phyloP scores from a whole-genome alignment of 1,140 invertebrate genomes.

The Eumaeus atala region DNA sequence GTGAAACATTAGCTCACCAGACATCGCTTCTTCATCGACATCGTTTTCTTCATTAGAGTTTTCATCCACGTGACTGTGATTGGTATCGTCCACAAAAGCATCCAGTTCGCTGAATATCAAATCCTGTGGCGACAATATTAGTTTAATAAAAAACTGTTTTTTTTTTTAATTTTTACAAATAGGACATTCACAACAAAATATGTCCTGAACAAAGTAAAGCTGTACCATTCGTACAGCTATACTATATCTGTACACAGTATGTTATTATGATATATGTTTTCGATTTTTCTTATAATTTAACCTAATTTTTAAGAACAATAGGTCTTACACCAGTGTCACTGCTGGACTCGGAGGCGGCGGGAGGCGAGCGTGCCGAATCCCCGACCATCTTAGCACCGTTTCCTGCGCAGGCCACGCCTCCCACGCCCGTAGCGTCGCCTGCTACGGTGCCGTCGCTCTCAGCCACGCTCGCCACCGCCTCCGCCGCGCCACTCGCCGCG shows the following conservation, averaged over 20 bases:
- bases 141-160: neutral
- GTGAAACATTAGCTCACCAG: slow-evolving; percentile 70
- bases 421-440: slow-evolving; percentile 25
- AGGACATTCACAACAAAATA: too few relatives aligned
- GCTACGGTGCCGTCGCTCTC: slow-evolving; percentile 28
- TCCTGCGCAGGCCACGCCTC: slow-evolving; percentile 6
- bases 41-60: slow-evolving; percentile 87
- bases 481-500: slow-evolving; percentile 9
- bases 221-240: too few relatives aligned
- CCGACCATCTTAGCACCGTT: neutral
- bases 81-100: slow-evolving; percentile 76
- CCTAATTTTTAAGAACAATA: too few relatives aligned
- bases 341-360: slow-evolving; percentile 49
- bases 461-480: slow-evolving; percentile 11
- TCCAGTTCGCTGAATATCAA: slow-evolving; percentile 80
- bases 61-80: slow-evolving; percentile 58
- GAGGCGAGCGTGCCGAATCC: slow-evolving; percentile 15
- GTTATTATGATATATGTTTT: too few relatives aligned
- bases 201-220: too few relatives aligned
- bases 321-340: slow-evolving; percentile 52
- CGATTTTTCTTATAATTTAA: too few relatives aligned
- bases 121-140: slow-evolving; percentile 73
- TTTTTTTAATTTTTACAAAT: too few relatives aligned
- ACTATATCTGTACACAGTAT: too few relatives aligned
- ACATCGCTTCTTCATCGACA: slow-evolving; percentile 89